Evolutionary conservation across 2,113 vertebrate species (phyloP).

Genomic region (Mormyrus iriodes): DNA sequence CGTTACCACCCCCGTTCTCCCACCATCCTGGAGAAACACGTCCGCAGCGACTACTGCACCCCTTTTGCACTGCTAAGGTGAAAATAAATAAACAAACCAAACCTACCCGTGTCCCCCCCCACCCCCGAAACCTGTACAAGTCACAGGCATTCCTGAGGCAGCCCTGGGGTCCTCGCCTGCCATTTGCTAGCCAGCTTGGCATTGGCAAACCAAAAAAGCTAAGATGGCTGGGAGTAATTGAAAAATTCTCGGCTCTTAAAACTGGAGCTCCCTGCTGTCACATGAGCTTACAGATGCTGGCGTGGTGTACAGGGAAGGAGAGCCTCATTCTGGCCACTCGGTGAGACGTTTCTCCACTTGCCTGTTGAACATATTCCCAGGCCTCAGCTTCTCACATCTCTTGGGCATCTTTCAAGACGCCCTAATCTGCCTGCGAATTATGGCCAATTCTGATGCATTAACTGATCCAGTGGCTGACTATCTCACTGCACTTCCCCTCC

Average conservation of each 20-base stretch:
- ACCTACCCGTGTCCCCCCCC: neutral
- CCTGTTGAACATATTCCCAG: neutral
- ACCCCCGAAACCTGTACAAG: neutral
- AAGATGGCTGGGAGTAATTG: neutral
- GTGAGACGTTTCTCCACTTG: too few relatives aligned
- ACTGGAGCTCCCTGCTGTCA: neutral
- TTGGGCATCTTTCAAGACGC: conserved; percentile 19
- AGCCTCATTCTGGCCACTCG: neutral
- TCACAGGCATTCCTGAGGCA: neutral
- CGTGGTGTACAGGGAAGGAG: neutral
- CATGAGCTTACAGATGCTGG: neutral
- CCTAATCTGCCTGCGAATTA: conserved; percentile 24
- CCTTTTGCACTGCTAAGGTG: neutral
- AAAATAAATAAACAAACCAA: neutral
- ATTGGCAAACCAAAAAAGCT: neutral
- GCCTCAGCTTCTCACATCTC: neutral
- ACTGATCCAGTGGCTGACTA: conserved; percentile 27
- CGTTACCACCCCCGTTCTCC: conserved; percentile 36
- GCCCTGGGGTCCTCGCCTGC: neutral
- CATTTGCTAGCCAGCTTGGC: neutral
- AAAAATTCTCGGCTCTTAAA: neutral
- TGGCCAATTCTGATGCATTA: conserved; percentile 24
- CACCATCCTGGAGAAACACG: neutral
- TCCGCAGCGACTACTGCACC: neutral
- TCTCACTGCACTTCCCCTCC: conserved; percentile 31